Conservation (phyloP, 1,140 invertebrate species). For the Teleogryllus occipitalis region DNA sequence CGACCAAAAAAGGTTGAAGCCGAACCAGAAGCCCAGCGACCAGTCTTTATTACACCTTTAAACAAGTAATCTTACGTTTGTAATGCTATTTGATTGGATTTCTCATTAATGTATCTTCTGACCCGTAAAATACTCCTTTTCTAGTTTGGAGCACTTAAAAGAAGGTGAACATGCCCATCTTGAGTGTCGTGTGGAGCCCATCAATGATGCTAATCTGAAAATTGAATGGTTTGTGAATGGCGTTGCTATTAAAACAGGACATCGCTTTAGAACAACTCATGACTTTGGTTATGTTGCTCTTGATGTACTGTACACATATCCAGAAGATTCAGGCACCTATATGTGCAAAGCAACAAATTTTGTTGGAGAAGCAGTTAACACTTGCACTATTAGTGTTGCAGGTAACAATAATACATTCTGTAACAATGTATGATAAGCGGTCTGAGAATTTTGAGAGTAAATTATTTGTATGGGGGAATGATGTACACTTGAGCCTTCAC, state of each 20-base stretch:
- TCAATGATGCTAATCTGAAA: constrained; percentile 88
- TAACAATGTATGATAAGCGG: no score
- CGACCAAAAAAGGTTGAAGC: constrained; percentile 64
- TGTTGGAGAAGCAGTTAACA: constrained; percentile 86
- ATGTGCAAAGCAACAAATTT: constrained; percentile 89
- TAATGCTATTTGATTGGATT: background rate
- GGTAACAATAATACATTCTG: constrained; percentile 38
- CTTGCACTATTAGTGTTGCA: constrained; percentile 74
- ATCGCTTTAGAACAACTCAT: constrained; percentile 82
- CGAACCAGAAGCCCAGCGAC: constrained; percentile 68
- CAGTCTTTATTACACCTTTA: constrained; percentile 77
- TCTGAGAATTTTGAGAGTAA: no score
- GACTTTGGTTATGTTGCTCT: constrained; percentile 94
- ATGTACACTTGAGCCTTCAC: background rate
- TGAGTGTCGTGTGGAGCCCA: constrained; percentile 90
- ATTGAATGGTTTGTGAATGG: constrained; percentile 95
- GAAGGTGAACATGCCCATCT: constrained; percentile 90
- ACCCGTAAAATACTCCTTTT: constrained; percentile 15
- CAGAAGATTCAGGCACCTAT: constrained; percentile 90
- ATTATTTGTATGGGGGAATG: background rate
- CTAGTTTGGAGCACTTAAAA: constrained; percentile 68
- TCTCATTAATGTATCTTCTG: background rate
- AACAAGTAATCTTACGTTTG: constrained; percentile 41
- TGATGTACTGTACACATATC: constrained; percentile 86
- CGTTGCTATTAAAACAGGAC: constrained; percentile 66